These are phyloP conservation scores for Aleiodes leptofemur DNA, from an alignment of 2,888 invertebrate genomes.

Conservation along the genomic window DNA sequence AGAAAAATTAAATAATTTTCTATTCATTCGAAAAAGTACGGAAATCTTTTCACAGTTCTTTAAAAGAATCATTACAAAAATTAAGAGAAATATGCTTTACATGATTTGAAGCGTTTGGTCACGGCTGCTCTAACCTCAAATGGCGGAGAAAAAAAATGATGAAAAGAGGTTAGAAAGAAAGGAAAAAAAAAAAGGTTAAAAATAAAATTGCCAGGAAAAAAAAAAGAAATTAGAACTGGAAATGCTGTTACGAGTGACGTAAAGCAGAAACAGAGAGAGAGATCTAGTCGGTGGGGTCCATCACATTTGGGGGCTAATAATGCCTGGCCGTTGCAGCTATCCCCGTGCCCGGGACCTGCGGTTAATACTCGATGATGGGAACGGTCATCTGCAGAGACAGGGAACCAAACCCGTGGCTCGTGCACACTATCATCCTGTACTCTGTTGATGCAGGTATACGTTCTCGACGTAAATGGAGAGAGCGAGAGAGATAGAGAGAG, in stretches of 20 bases:
- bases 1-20: too few species aligned
- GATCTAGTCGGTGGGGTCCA: slow-evolving; percentile 64
- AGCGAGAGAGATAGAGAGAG: background rate
- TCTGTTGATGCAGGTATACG: slow-evolving; percentile 47
- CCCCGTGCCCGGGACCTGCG: slow-evolving; percentile 70
- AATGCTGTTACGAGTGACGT: slow-evolving; percentile 42
- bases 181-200: background rate
- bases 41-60: slow-evolving; percentile 63
- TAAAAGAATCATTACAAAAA: background rate
- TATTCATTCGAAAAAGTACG: slow-evolving; percentile 54
- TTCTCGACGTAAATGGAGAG: slow-evolving; percentile 31
- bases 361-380: slow-evolving; percentile 76
- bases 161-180: slow-evolving; percentile 11
- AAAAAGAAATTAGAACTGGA: slow-evolving; percentile 19
- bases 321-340: slow-evolving; percentile 64
- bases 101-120: slow-evolving; percentile 24
- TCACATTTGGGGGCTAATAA: slow-evolving; percentile 74
- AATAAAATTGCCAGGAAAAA: slow-evolving; percentile 30
- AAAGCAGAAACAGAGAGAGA: slow-evolving; percentile 45
- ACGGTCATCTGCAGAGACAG: slow-evolving; percentile 76
- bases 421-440: slow-evolving; percentile 50
- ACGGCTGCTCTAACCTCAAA: slow-evolving; percentile 14
- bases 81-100: slow-evolving; percentile 2
- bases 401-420: slow-evolving; percentile 57
- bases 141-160: slow-evolving; percentile 2